Evolutionary conservation across 2,113 vertebrate genomes (phyloP), one percentile per base, ranked within the genome.

Genomic region (Psittacula cyanocephala): DNA sequence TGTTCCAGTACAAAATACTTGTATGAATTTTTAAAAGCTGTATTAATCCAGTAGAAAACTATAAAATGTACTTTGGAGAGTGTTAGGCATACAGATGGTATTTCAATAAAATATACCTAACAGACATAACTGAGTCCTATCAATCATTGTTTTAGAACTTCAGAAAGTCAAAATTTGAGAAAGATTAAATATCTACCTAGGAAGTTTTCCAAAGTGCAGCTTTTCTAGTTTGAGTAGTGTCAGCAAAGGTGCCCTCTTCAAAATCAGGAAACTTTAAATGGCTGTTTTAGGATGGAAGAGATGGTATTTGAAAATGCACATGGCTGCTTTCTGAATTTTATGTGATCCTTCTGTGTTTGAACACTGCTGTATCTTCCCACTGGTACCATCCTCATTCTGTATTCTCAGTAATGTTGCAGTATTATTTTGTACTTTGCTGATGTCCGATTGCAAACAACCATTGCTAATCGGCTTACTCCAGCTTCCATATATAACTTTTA

Each of bases 401-500:
- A 91, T 91, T 97, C 93, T 90, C 52, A 47, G 84, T 68, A 62
- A 90, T 69, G 59, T 82, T 86, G 88, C 84, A 74, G 60, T 28
- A 72, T 93, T 95, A 90, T 93, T 96, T 91, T 91, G 86, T 93
- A 75, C 90, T 93, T 97, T 92, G 86, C 82, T 96, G 93, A 89
- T 96, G 92, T 93, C 92, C 83, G 80, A 97, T 93, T 96, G 91
- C 84, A 96, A 97, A 93, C 86, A 95, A 93, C 88, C 78, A 77
- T 94, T 95, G 88, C 95, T 97, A 97, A 97, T 97, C 94, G 93
- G 93, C 93, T 97, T 97, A 97, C 86, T 95, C 4, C 16, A 78
- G 83, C 69, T 98, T 96, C 95, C 86, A 91, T 87, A 95, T 97
- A 97, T 96, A 97, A 97, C 93, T 96, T 97, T 97, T 96, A 98